phyloP scores from a whole-genome alignment of 2,113 vertebrate species.

The Poecilia latipinna region DNA sequence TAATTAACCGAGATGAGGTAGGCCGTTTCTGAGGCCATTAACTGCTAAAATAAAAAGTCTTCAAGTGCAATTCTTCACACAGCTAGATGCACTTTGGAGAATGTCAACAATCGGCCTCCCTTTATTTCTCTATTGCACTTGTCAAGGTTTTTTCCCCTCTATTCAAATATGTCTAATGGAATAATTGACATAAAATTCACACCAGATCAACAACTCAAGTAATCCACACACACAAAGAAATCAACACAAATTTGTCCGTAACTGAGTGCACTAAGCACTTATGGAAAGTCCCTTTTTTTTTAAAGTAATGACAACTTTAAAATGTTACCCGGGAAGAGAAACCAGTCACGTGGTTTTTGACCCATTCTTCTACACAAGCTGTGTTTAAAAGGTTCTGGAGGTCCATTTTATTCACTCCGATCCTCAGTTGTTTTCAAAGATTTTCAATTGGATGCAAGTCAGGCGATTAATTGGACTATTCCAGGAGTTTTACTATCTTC shows the following conservation, averaged over 20 bases:
- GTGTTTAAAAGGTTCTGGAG: neutral
- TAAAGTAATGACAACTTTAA: neutral
- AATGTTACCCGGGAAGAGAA: neutral
- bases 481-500: no score
- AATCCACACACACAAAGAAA: no score
- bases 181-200: neutral
- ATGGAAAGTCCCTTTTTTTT: neutral
- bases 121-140: neutral
- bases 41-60: neutral
- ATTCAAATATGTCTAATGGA: neutral
- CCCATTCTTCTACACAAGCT: neutral
- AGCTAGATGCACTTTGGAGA: neutral
- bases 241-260: neutral
- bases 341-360: neutral
- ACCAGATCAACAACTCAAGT: neutral
- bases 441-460: no score
- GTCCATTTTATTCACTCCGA: neutral
- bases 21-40: neutral
- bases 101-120: neutral
- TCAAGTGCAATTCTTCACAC: neutral
- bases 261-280: neutral
- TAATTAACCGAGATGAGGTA: conserved; percentile 5
- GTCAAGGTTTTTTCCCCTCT: no score
- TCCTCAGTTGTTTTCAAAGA: neutral
- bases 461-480: no score